Evolutionary conservation across 2,113 vertebrate species (phyloP).

Genomic region (Mesembrinibis cayennensis): DNA sequence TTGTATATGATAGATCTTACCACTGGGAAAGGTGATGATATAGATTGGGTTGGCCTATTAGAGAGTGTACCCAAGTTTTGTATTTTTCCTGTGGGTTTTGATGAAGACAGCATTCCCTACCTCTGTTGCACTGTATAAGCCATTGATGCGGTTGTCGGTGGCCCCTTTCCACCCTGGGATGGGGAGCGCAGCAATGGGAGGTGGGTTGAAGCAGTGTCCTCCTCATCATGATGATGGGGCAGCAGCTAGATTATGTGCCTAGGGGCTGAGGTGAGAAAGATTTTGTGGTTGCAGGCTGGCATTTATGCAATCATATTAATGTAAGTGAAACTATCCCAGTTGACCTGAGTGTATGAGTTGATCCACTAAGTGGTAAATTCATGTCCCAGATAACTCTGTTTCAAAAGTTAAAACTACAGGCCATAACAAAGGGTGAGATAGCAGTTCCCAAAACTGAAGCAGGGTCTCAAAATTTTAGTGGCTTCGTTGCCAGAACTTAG

Average conservation of each 20-base stretch:
- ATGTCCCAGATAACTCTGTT: not conserved
- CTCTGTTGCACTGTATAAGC: no score
- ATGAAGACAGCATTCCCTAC: not conserved
- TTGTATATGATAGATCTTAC: not conserved
- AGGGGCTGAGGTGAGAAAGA: not conserved
- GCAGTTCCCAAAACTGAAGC: not conserved
- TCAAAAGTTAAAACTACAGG: not conserved
- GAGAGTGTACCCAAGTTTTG: not conserved
- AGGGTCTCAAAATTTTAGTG: not conserved
- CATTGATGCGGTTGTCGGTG: no score
- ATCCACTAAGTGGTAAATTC: not conserved
- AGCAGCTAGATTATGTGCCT: accelerated
- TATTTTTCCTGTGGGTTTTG: not conserved
- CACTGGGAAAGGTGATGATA: not conserved
- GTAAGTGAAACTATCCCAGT: not conserved
- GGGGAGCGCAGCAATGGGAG: not conserved
- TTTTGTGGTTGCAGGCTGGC: not conserved
- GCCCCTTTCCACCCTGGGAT: no score
- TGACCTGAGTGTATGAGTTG: not conserved
- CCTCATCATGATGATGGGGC: not conserved
- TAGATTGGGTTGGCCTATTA: not conserved
- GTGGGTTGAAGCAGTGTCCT: not conserved
- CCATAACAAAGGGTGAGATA: not conserved
- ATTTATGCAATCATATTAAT: not conserved
- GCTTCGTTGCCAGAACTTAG: not conserved